Base-by-base conservation (phyloP, 2,888 invertebrate species). In the Hemithea aestivaria region DNA sequence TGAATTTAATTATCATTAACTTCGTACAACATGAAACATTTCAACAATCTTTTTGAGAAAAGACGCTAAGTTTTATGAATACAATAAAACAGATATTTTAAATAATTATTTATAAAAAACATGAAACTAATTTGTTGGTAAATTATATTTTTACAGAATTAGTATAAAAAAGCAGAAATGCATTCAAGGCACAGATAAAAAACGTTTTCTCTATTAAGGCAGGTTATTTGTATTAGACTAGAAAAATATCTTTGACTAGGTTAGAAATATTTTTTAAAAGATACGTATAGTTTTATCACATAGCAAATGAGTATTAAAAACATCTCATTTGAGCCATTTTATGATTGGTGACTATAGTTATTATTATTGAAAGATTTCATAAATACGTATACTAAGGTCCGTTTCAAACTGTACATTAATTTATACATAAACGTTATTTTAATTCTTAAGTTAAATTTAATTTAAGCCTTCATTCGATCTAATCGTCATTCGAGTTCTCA, bases 171-270 rank as follows among this genome's bases (percentile, higher is more conserved):
- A 70, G 68, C 65, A 64, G 62, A 75, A 77, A 76, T 77, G 77
- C 75, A 73, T 58, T 56, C 50, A 45, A 58, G 56, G 46, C 40
- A 5, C 2, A 16, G 16, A 16, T 16, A 4, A 16, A 16, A 16
- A 16, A 16, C 16, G n/a, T n/a, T 16, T 5, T 2, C 16, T 16
- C 16, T 16, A 16, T 16, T 16, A 16, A 40, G 27, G 36, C 54
- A 58, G 40, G 52, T 58, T 58, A 59, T 53, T 40, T 52, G 43
- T 58, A 27, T 64, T 64, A 60, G 58, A 71, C 66, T 73, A 72
- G 68, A 61, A 61, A 66, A 56, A 52, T 50, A 55, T 53, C 56
- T 60, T 51, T 74, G 79, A 79, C 79, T 79, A 79, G 73, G 73
- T 77, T 73, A 79, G n/a, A n/a, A 58, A 56, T 40, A 41, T 45